Percentiles rank a stretch among this genome's conserved stretches.
phyloP scores from a whole-genome alignment of 2,888 invertebrate genomes.

The Thera obeliscata region DNA sequence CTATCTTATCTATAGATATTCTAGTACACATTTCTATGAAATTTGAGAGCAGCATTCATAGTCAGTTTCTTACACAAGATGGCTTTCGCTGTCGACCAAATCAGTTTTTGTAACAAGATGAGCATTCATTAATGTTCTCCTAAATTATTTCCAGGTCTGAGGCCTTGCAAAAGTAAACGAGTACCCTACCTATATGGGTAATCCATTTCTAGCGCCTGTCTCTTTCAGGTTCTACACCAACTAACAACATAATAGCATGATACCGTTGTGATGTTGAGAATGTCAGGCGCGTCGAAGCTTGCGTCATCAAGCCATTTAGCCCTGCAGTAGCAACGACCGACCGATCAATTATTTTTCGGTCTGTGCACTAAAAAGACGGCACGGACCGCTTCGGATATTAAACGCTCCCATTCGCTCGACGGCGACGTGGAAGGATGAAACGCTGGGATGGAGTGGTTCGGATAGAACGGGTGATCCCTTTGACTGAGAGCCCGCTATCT shows the following conservation, averaged over 20 bases:
- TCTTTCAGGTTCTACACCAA: background rate
- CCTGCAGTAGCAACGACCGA: slow-evolving; percentile 47
- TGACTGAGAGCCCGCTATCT: slow-evolving; percentile 68
- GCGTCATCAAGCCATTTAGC: slow-evolving; percentile 71
- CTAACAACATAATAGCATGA: background rate
- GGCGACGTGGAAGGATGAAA: slow-evolving; percentile 58
- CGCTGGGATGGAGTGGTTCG: slow-evolving; percentile 41
- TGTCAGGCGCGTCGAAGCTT: slow-evolving; percentile 48
- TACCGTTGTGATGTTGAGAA: background rate
- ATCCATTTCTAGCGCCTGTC: too few relatives aligned
- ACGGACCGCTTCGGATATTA: slow-evolving; percentile 78
- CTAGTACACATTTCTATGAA: background rate
- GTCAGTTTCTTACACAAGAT: slow-evolving; percentile 30
- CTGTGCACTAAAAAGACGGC: slow-evolving; percentile 71
- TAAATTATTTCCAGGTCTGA: background rate
- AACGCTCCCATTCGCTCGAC: slow-evolving; percentile 60
- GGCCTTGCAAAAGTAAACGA: too few relatives aligned
- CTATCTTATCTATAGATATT: background rate
- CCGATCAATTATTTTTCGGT: slow-evolving; percentile 81
- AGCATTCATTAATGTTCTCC: background rate
- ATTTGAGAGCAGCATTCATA: background rate
- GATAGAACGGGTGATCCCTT: slow-evolving; percentile 66
- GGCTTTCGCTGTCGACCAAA: slow-evolving; percentile 46
- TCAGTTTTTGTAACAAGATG: slow-evolving; percentile 37
- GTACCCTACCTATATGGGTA: too few relatives aligned